A percentile compares a stretch with the other conserved stretches of the same genome.
These are phyloP conservation scores for Xiphorhynchus elegans DNA, from an alignment of 2,113 vertebrate genomes.

Conservation along the genomic window DNA sequence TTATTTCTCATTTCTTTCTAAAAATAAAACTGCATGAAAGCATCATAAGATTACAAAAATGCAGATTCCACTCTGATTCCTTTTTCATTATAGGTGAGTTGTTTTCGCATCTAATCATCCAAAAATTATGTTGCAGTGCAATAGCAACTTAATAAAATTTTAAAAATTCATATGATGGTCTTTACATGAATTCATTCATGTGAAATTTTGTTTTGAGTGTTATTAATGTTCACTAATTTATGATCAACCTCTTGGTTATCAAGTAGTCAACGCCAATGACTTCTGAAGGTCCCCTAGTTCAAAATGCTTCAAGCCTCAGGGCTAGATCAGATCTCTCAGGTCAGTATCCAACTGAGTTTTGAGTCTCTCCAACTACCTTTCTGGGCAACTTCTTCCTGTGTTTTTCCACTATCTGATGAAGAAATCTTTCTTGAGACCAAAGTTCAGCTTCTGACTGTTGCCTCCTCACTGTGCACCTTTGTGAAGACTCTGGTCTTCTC, in stretches of 20 bases:
- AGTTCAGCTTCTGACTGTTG: neutral
- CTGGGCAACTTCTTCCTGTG: neutral
- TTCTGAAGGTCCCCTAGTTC: neutral
- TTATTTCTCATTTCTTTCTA: neutral
- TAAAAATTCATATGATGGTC: rapidly evolving
- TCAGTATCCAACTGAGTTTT: neutral
- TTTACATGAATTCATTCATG: rapidly evolving
- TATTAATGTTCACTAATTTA: neutral
- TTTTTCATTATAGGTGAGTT: neutral
- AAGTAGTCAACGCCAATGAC: neutral
- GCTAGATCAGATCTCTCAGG: neutral
- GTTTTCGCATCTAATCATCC: neutral
- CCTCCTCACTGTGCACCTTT: neutral
- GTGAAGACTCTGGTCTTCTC: neutral
- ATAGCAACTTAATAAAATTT: neutral
- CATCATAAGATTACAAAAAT: neutral
- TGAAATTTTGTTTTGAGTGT: neutral
- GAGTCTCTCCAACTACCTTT: neutral
- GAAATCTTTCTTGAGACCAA: neutral
- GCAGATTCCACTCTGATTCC: neutral
- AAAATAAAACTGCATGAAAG: neutral
- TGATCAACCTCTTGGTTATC: neutral
- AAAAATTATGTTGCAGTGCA: neutral
- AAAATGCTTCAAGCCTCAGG: neutral
- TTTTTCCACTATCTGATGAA: neutral